Conservation (phyloP, 2,113 vertebrate genomes). For the Tachycineta bicolor region DNA sequence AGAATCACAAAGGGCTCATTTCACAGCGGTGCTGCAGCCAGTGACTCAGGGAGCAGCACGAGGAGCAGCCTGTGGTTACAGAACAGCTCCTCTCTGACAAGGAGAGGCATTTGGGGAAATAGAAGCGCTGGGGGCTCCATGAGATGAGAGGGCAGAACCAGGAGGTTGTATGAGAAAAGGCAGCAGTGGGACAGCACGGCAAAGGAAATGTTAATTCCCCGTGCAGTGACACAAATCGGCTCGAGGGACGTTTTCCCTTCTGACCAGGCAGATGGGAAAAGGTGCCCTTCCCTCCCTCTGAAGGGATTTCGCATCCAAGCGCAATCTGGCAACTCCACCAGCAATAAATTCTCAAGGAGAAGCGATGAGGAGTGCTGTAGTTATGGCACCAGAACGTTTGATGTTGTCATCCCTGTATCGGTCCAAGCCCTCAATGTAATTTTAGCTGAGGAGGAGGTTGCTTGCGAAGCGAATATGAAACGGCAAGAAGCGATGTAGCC, state of each 20-base stretch:
- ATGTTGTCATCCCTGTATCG: background rate
- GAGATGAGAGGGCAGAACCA: background rate
- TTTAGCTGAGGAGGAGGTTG: background rate
- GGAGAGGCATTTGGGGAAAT: background rate
- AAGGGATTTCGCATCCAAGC: background rate
- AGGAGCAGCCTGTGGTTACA: background rate
- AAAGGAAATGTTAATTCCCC: background rate
- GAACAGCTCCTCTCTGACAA: background rate
- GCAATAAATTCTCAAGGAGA: constrained; percentile 4
- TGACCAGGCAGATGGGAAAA: constrained; percentile 6
- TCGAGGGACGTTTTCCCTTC: background rate
- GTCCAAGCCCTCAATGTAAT: background rate
- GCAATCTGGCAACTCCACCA: constrained; percentile 10
- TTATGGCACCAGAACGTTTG: background rate
- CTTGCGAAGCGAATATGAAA: background rate
- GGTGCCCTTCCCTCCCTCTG: background rate
- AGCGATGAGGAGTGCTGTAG: background rate
- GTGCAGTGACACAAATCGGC: background rate
- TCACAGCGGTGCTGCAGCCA: fast-evolving
- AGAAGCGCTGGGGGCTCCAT: background rate
- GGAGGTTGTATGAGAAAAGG: background rate
- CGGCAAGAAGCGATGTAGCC: background rate
- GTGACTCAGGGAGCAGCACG: background rate
- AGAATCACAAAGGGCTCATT: background rate
- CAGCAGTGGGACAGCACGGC: background rate